Base-by-base conservation (phyloP, 2,888 invertebrate genomes). In the Pheosia tremula region DNA sequence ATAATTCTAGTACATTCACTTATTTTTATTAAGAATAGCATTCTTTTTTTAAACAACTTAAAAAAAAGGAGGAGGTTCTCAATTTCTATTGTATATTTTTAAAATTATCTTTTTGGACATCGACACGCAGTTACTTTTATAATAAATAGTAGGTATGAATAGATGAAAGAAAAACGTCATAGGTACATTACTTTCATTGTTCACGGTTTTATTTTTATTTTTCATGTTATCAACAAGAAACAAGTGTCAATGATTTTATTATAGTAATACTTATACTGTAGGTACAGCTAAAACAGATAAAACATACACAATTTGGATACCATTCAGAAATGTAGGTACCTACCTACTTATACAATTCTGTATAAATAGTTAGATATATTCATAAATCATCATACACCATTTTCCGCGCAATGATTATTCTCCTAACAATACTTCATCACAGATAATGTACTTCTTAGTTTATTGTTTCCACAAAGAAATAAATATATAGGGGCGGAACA, bases 201-300 rank as follows among this genome's bases (percentile, higher is more conserved):
- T 90, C 89, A 89, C 86, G 83, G 89, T 56, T 86, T 88, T 53
- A 53, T 52, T 50, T n/a, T 90, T 81, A 88, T 90, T 91, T 88
- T 86, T 79, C 86, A 88, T 87, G 84, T 87, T 87, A 88, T 87
- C 88, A 93, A 92, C 91, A 91, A 90, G 86, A 88, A 89, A 86
- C 87, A 86, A 84, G 86, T 90, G 84, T 89, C 90, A 90, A 89
- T 54, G 24, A 24, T 24, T 47, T 91, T 90, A 85, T 89, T 87
- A 89, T 88, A 89, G 87, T 91, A 91, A 93, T 93, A 92, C 91
- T 92, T 91, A 93, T 78, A 87, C 76, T 82, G 84, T 87, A 91
- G 85, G 85, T 91, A 89, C 83, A 81, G 84, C 88, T 89, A 87
- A 83, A 87, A 88, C 85, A 87, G 83, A 87, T 84, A 87, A 82